Base-by-base conservation (phyloP, 2,113 vertebrate genomes). In the Grantiella picta region DNA sequence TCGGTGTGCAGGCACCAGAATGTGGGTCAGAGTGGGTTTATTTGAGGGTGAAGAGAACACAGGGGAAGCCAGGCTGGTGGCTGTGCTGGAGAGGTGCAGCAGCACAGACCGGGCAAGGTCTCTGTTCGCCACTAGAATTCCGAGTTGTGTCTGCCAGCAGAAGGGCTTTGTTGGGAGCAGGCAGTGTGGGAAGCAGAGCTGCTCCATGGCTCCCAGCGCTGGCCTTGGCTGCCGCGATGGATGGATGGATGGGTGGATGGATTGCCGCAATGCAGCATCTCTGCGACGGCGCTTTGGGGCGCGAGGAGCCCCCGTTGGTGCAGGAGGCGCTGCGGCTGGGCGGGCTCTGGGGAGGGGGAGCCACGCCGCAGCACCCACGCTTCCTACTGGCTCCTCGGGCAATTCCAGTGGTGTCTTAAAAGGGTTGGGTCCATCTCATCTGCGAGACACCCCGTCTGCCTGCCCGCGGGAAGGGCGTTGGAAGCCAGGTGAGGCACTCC, bases 221-320 rank as follows among this genome's bases (percentile, higher is more conserved):
- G 91, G 91, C 23, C 70, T 80, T 84, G 94, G 76, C 92, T 85
- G 31, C 63, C 5, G 87, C 19, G 57, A 35, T 92, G 17, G 60
- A 81, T 91, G 9, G 47, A 60, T 52, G 38, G 57, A 35, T 92
- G 17, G 57, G 35, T 92, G 17, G 60, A 81, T 91, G 9, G 47
- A 60, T 52, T 97, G 96, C 97, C 97, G 96, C 97, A 97, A 96
- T 97, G 97, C 97, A 95, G 97, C 93, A 96, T 40, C 92, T 66
- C 96, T 94, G 94, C 92, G 95, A 71, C 89, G 60, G 57, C 12
- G 64, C 95, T 27, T 44, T 33, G 89, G 92, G 96, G 91, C 96
- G 20, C 12, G 28, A 93, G 81, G 23, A 90, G 94, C 92, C 92
- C 96, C 92, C 22, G 52, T 68, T 94, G 94, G 94, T 94, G 94